Conservation (phyloP, 2,797 vertebrate genomes). For the Vultur gryphus region DNA sequence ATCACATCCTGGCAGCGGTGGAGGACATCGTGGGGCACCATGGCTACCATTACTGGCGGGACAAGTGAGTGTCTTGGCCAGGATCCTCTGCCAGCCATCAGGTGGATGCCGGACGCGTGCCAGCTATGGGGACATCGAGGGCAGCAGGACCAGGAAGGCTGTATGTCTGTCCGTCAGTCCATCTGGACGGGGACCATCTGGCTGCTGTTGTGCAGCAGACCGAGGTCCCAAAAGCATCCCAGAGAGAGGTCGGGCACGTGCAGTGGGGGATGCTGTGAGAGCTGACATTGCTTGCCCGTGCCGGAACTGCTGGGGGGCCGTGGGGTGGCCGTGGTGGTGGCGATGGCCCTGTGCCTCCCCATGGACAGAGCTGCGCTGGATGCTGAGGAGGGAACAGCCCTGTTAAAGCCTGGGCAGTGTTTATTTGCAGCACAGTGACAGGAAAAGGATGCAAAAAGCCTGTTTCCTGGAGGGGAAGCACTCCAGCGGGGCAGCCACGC, state of each 20-base stretch:
- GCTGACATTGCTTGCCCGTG: background rate
- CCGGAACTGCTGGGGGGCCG: accelerated
- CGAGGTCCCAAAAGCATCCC: background rate
- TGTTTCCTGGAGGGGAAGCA: background rate
- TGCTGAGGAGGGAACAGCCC: background rate
- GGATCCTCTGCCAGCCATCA: background rate
- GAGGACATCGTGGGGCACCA: constrained; percentile 95
- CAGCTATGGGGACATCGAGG: background rate
- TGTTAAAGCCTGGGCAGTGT: background rate
- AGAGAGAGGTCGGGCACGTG: background rate
- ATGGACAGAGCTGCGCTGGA: background rate
- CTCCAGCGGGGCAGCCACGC: background rate
- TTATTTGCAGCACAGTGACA: background rate
- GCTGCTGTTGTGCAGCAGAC: background rate
- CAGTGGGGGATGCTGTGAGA: accelerated
- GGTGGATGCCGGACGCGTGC: background rate
- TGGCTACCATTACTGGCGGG: constrained; percentile 96
- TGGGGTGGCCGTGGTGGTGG: background rate
- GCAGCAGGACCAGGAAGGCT: background rate
- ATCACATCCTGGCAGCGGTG: constrained; percentile 94
- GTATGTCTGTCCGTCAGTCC: background rate
- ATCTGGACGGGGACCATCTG: background rate
- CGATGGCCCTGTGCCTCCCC: background rate
- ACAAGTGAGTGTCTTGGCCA: constrained; percentile 82
- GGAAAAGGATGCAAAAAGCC: background rate